Base-by-base conservation (phyloP, 2,113 vertebrate genomes). In the Girardinichthys multiradiatus region DNA sequence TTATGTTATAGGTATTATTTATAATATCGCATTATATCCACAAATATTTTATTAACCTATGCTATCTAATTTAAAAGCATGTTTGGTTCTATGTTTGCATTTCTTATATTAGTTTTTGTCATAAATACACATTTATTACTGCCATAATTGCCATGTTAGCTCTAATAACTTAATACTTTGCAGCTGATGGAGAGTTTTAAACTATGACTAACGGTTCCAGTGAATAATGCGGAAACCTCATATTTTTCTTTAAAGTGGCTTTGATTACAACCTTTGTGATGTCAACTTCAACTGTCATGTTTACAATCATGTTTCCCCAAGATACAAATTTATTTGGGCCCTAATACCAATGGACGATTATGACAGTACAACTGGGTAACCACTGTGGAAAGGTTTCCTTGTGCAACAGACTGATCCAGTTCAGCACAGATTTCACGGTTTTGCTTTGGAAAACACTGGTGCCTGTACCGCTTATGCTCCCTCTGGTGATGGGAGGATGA, bases 361-460 rank as follows among this genome's bases (percentile, higher is more conserved):
- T 79, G 72, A 48, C 31, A 1, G 27, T 65, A 15, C 21, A 27
- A 14, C 59, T 45, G 12, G 31, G 54, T n/a, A 14, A 26, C 70
- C 63, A 8, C 64, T 24, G 28, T 27, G 84, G 35, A 87, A 79
- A 72, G 60, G 79, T 76, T 76, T 48, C 68, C 69, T 64, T 58
- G 33, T 68, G 82, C 68, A 72, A 83, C 39, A 73, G 54, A 76
- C 75, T 77, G 88, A 89, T 91, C 82, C 78, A 73, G 74, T 39
- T 74, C 72, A 72, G 70, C 84, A 88, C 82, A 77, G 21, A 21
- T 89, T 89, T 84, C 77, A 69, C 84, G 82, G 30, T 87, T 89
- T 88, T 81, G 87, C 89, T 93, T 91, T 93, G 91, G 91, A 90
- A 92, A 93, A 94, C 92, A 93, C 91, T 87, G 81, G 92, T 94